These are phyloP conservation scores for Vulpes vulpes DNA, from an alignment of 2,113 vertebrate genomes.

Conservation along the genomic window DNA sequence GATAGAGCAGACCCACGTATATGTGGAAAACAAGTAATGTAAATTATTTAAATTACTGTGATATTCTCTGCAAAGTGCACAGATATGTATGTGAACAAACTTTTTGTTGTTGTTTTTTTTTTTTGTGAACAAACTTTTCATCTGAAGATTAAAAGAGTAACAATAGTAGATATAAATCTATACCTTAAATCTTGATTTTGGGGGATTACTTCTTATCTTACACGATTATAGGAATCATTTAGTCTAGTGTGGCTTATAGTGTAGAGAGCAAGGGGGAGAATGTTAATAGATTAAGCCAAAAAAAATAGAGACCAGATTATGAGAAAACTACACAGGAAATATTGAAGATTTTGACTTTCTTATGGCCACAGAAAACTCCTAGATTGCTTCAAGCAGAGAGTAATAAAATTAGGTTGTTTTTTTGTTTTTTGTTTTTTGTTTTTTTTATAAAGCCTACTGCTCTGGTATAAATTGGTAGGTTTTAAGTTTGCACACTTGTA, in stretches of 20 bases:
- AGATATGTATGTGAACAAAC: not conserved
- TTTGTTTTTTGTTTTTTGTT: not conserved
- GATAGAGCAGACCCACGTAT: not conserved
- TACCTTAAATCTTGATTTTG: not conserved
- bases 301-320: not conserved
- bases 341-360: conserved; percentile 26
- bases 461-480: not conserved
- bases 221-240: not conserved
- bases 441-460: conserved; percentile 15
- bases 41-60: conserved; percentile 27
- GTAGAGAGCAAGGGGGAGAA: not conserved
- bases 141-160: not conserved
- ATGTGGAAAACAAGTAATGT: not conserved
- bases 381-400: not conserved
- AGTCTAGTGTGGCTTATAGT: not conserved
- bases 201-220: not conserved
- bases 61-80: not conserved
- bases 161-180: not conserved
- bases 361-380: not conserved
- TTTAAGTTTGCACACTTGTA: conserved; percentile 24
- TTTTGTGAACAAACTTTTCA: not conserved
- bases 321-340: not conserved
- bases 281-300: not conserved
- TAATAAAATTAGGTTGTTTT: not conserved
- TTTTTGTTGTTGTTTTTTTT: too few relatives aligned